Percentiles rank a stretch among this genome's conserved stretches.
Evolutionary conservation across 1,140 invertebrate genomes (phyloP).

Genomic region (Meteorus sp.): DNA sequence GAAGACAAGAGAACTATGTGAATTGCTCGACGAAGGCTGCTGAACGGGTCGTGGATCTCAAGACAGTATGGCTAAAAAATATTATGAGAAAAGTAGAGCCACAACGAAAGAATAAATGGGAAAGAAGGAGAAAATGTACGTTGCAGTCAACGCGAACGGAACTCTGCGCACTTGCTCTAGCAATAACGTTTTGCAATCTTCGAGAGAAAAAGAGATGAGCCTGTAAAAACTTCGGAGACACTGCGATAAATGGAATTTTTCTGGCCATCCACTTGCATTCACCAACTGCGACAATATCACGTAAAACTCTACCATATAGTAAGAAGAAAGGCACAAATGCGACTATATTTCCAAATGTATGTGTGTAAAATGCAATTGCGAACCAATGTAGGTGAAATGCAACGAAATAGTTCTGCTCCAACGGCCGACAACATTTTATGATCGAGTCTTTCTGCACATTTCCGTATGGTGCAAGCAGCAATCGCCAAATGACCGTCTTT

Average conservation of each 20-base stretch:
- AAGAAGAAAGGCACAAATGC: neutral
- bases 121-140: slow-evolving; percentile 17
- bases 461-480: slow-evolving; percentile 4
- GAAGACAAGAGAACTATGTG: slow-evolving; percentile 3
- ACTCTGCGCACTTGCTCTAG: slow-evolving; percentile 17
- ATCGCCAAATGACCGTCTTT: neutral
- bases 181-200: slow-evolving; percentile 20
- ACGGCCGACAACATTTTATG: neutral
- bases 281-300: slow-evolving; percentile 9
- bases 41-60: slow-evolving; percentile 8
- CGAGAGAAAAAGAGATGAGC: slow-evolving; percentile 16
- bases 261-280: slow-evolving; percentile 18
- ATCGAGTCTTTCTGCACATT: neutral
- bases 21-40: neutral
- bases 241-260: slow-evolving; percentile 25
- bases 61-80: neutral
- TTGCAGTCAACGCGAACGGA: slow-evolving; percentile 17
- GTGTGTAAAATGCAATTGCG: neutral
- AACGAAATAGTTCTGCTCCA: no score
- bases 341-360: neutral
- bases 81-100: neutral
- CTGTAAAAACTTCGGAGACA: slow-evolving; percentile 25
- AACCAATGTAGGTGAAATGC: neutral
- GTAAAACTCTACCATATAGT: neutral
- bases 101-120: slow-evolving; percentile 4